phyloP scores from a whole-genome alignment of 1,140 invertebrate species.

The Oryctes rhinoceros region DNA sequence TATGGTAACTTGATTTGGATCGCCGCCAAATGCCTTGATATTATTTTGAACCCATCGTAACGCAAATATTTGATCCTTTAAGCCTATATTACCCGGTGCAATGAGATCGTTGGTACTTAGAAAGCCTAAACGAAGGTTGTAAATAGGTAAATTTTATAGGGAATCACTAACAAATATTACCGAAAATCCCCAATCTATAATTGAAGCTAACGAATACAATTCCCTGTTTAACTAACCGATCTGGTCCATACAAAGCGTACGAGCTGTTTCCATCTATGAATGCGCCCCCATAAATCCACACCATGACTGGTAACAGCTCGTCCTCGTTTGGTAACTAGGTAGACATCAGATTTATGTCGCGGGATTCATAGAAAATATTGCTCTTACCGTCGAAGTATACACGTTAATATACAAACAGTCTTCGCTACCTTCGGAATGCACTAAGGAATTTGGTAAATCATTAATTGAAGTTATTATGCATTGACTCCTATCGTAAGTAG shows the following conservation, averaged over 20 bases:
- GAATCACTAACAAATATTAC: conserved; percentile 54
- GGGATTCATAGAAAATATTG: not conserved
- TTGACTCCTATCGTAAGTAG: not conserved
- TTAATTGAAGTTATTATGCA: not conserved
- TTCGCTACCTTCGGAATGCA: not conserved
- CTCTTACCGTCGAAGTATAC: not conserved
- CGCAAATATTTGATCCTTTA: conserved; percentile 70
- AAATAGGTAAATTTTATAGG: not conserved
- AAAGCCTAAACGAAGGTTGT: conserved; percentile 60
- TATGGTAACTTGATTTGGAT: conserved; percentile 64
- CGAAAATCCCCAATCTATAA: conserved; percentile 74
- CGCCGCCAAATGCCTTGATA: conserved; percentile 65
- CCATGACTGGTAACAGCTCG: conserved; percentile 70
- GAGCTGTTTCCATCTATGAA: conserved; percentile 72
- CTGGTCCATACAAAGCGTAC: conserved; percentile 69
- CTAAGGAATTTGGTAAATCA: not conserved
- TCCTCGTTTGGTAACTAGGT: not conserved
- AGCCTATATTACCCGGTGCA: conserved; percentile 68
- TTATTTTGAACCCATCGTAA: conserved; percentile 69
- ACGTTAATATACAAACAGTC: conserved; percentile 23
- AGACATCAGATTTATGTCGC: not conserved
- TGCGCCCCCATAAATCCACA: conserved; percentile 81
- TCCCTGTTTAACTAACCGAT: conserved; percentile 71
- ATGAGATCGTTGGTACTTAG: conserved; percentile 65
- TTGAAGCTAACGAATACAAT: conserved; percentile 77